Base-by-base conservation (phyloP, 2,888 invertebrate genomes). In the Spatulosminthurus flaviceps region DNA sequence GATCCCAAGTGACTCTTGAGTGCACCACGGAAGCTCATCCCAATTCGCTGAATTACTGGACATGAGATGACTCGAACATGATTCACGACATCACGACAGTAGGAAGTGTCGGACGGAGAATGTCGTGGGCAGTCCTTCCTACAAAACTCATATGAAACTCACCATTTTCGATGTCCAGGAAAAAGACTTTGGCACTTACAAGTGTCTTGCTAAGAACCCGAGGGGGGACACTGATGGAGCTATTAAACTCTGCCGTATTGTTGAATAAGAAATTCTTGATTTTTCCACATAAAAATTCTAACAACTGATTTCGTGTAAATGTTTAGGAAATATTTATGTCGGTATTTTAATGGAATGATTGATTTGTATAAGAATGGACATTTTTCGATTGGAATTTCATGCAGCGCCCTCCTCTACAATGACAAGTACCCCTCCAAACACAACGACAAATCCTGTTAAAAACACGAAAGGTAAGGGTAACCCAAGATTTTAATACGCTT, bases 1-100 rank as follows among this genome's bases (percentile, higher is more conserved):
- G 93, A 82, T 94, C 93, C 88, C 93, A 93, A 86, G 93, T 95
- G 13, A 94, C 94, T 4, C 88, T 96, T 81, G 95, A 95, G 88
- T 96, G 96, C 87, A 93, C 93, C 87, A 94, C 95, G 7, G 96
- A 96, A 88, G 95, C 96, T 1, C 94, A 95, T 89, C 96, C 96
- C 2, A 93, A 93, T 41, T 95, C 96, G 21, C 90, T 96, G 80
- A 95, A 94, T 87, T 96, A 95, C 89, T 95, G 95, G 95, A 64
- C 64, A 0, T 89, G 93, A 80, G 94, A 94, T 87, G 94, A 93
- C 86, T 94, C 94, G 13, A 92, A 93, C 86, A 95, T 95, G 95
- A 94, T 95, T 83, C 94, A 94, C 87, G 94, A 95, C 86, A 93
- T 83, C 94, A 94, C 87, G 94, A 95, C 86, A 93, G 92, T 76